Evolutionary conservation across 2,888 invertebrate species (phyloP), one percentile per base, ranked within the genome.

Genomic region (Drosophila siamana): DNA sequence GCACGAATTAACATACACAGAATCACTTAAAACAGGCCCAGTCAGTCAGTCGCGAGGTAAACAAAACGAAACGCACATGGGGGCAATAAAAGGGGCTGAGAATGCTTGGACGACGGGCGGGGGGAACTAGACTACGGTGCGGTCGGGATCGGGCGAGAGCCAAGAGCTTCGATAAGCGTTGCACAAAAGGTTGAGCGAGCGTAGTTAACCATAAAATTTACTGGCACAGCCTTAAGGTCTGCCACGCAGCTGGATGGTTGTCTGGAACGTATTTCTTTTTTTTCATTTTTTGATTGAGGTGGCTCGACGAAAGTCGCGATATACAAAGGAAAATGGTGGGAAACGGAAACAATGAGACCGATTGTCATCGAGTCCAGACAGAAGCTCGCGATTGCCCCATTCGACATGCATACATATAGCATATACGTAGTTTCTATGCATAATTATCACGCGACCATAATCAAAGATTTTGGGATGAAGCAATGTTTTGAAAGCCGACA

Each of bases 291-390:
- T 43, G 48, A 33, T 24, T 28, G 33, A 24, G 16, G 57, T 24
- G 28, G 52, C 4, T 19, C 19, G 19, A 19, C 19, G 19, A 19
- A 19, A 19, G 19, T 19, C 19, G 19, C 19, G 19, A 19, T 40
- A 68, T 54, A 69, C 69, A 69, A 69, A 51, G 57, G 64, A 59
- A 79, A 77, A 74, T 78, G 81, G 85, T 86, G 83, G 84, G 86
- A 88, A 88, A 72, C 82, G 88, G 80, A 88, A 88, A 90, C 90
- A 90, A 90, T 90, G 90, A 89, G 87, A 85, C 83, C 79, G 90
- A 90, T 90, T 90, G 90, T 90, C 90, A 89, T 86, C 90, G 74
- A 54, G 60, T 51, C 50, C 33, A 28, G 28, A 1, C 26, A 59
- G 65, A 70, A 76, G 75, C 73, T 74, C 65, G 43, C 40, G 61